Conservation (phyloP, 1,140 invertebrate genomes). For the Agrilus planipennis region DNA sequence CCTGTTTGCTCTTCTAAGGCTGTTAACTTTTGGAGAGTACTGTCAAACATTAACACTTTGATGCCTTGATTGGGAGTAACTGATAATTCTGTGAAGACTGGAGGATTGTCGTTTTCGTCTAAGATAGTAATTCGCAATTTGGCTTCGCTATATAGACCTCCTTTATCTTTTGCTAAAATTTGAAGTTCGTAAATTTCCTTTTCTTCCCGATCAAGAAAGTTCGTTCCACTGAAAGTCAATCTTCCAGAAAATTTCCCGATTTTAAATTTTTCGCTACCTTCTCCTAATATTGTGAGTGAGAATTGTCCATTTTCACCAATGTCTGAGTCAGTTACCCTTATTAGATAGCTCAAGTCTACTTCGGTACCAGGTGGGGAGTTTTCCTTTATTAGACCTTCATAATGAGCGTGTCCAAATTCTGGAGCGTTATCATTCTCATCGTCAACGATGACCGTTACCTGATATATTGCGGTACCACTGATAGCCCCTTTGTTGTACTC, state of each 20-base stretch:
- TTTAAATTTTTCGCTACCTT: constrained; percentile 62
- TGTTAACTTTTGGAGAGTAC: constrained; percentile 34
- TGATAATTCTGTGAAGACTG: constrained; percentile 53
- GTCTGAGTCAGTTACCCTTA: constrained; percentile 66
- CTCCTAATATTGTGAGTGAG: constrained; percentile 56
- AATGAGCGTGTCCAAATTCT: constrained; percentile 54
- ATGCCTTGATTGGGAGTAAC: constrained; percentile 52
- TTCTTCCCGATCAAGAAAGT: constrained; percentile 58
- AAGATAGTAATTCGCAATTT: constrained; percentile 56
- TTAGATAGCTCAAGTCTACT: constrained; percentile 52
- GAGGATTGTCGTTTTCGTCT: constrained; percentile 78
- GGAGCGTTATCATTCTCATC: constrained; percentile 90
- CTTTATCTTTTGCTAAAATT: constrained; percentile 62
- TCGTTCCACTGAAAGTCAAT: constrained; percentile 44
- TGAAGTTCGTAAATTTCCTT: constrained; percentile 54
- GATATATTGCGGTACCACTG: constrained; percentile 58
- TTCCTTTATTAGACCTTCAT: constrained; percentile 69
- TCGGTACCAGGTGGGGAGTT: constrained; percentile 61
- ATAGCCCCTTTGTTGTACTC: constrained; percentile 53
- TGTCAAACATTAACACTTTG: constrained; percentile 47
- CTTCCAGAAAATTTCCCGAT: constrained; percentile 58
- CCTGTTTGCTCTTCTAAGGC: constrained; percentile 33
- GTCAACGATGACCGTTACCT: constrained; percentile 66
- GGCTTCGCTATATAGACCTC: constrained; percentile 58
- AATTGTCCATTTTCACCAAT: constrained; percentile 66